phyloP scores from a whole-genome alignment of 2,113 vertebrate species.

The Cygnus buccinator region DNA sequence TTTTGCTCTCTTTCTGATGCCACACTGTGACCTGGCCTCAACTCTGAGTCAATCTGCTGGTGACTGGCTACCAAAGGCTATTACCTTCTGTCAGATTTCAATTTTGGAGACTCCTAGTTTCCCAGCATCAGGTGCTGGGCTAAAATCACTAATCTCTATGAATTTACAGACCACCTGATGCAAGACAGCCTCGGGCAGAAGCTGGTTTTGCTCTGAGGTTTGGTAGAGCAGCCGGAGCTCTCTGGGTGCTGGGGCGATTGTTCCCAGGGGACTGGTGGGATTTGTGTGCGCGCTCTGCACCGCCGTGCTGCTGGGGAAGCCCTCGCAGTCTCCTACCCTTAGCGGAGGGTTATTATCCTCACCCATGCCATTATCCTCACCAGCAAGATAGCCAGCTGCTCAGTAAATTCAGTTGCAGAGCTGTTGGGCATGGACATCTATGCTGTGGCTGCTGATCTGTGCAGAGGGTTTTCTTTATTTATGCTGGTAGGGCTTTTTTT shows the following conservation, averaged over 20 bases:
- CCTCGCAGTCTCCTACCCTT: background rate
- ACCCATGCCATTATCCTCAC: background rate
- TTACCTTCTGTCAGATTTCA: background rate
- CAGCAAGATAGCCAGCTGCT: background rate
- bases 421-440: background rate
- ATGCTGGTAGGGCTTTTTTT: background rate
- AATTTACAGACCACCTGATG: background rate
- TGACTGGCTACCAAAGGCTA: background rate
- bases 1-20: conserved; percentile 2
- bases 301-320: background rate
- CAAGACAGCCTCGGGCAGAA: background rate
- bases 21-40: conserved; percentile 36
- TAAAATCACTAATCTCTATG: background rate
- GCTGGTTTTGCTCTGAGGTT: background rate
- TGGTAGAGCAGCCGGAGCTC: background rate
- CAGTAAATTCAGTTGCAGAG: background rate
- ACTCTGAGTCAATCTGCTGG: background rate
- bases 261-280: background rate
- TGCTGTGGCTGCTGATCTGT: background rate
- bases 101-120: conserved; percentile 2
- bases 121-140: background rate
- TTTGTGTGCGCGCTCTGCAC: background rate
- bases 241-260: background rate
- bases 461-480: background rate
- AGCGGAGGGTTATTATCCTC: background rate